These are phyloP conservation scores for Corbicula japonica DNA, from an alignment of 2,888 invertebrate species.

Conservation along the genomic window DNA sequence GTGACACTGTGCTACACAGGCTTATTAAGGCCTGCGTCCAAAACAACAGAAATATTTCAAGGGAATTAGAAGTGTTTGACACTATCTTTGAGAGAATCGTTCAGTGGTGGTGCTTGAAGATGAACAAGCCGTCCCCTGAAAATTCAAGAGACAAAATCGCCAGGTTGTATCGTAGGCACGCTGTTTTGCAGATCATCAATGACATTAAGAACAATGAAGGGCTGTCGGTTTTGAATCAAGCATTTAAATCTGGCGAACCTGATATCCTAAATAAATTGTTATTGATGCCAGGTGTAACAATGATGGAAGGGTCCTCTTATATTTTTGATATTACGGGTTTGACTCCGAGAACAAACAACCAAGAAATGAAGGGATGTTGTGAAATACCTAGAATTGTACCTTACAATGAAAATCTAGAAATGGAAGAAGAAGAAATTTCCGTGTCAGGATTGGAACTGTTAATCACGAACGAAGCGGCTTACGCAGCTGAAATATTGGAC, in stretches of 20 bases:
- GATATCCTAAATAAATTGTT: conserved; percentile 50
- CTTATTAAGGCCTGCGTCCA: conserved; percentile 68
- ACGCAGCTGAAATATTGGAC: conserved; percentile 79
- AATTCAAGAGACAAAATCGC: too few relatives aligned
- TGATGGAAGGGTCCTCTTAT: conserved; percentile 44
- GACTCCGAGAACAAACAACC: conserved; percentile 72
- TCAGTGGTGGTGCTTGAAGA: too few relatives aligned
- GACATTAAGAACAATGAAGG: conserved; percentile 75
- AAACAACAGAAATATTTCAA: conserved; percentile 55
- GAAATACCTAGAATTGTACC: conserved; percentile 60
- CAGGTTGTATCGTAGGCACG: too few relatives aligned
- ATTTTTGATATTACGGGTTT: too few relatives aligned
- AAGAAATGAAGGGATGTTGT: too few relatives aligned
- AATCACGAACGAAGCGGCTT: conserved; percentile 65
- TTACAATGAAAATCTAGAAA: conserved; percentile 69
- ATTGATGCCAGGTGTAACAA: conserved; percentile 71
- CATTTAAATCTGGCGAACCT: conserved; percentile 71
- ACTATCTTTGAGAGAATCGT: too few relatives aligned
- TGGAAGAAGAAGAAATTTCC: conserved; percentile 45
- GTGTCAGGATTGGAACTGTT: conserved; percentile 79
- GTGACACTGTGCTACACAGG: conserved; percentile 80
- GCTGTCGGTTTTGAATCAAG: conserved; percentile 75
- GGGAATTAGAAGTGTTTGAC: conserved; percentile 72
- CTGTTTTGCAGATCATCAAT: too few relatives aligned
- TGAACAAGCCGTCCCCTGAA: too few relatives aligned